Conservation (phyloP, 2,888 invertebrate genomes). For the Neoitamus cyanurus region DNA sequence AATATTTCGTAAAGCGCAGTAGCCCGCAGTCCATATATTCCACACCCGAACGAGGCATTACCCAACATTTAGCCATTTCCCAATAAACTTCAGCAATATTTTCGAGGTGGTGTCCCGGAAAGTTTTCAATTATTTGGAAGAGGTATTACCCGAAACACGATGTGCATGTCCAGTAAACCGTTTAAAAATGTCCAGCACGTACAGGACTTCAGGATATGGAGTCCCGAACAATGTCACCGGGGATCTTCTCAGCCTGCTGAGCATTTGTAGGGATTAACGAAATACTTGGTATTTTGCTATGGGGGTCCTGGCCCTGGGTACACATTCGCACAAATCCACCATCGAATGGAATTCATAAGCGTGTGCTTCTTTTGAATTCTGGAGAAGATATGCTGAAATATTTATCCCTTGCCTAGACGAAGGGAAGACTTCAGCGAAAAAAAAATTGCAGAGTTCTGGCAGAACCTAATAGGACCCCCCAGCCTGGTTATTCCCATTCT, state of each 20-base stretch:
- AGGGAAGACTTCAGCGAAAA: background rate
- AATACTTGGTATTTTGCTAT: background rate
- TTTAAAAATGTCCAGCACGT: slow-evolving; percentile 1
- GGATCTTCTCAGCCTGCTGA: background rate
- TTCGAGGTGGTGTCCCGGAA: background rate
- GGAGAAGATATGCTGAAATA: background rate
- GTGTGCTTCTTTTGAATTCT: slow-evolving; percentile 1
- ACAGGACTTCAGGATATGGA: background rate
- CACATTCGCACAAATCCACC: background rate
- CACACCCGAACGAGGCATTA: background rate
- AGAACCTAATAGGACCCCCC: background rate
- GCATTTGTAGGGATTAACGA: background rate
- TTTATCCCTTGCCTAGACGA: background rate
- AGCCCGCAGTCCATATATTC: background rate
- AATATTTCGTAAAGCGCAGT: background rate
- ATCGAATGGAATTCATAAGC: background rate
- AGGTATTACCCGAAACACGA: background rate
- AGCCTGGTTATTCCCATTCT: background rate
- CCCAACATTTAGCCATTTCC: background rate
- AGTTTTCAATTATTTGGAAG: background rate
- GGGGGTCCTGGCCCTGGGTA: background rate
- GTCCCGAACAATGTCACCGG: slow-evolving; percentile 1
- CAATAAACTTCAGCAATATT: slow-evolving; percentile 1
- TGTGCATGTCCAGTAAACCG: background rate
- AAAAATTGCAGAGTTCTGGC: background rate